phyloP scores from a whole-genome alignment of 2,797 vertebrate species.

The Sparus aurata region DNA sequence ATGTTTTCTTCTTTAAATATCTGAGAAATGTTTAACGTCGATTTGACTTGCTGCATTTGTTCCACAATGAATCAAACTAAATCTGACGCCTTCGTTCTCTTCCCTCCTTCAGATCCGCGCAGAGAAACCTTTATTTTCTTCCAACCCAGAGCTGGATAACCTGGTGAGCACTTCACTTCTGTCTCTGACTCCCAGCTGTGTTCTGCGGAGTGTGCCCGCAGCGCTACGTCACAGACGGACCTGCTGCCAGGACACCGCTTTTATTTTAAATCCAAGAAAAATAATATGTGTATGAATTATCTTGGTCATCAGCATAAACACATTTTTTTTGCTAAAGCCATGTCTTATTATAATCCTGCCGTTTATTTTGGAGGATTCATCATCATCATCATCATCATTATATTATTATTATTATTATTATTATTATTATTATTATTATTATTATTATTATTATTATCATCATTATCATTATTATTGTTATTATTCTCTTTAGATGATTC shows the following conservation, averaged over 20 bases:
- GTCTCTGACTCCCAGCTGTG: not conserved
- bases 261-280: not conserved
- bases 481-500: constrained; percentile 91
- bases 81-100: not conserved
- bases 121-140: constrained; percentile 97
- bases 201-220: not conserved
- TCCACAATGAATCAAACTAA: not conserved
- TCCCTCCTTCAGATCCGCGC: constrained; percentile 89
- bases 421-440: no score
- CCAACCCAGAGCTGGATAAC: constrained; percentile 96
- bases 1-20: no score
- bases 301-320: not conserved
- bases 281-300: not conserved
- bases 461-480: not conserved
- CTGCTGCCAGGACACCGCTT: not conserved
- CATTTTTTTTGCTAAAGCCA: not conserved
- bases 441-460: no score
- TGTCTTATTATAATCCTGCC: no score
- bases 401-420: no score
- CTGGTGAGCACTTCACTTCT: constrained; percentile 87
- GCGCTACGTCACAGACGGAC: not conserved
- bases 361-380: no score
- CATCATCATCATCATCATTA: no score
- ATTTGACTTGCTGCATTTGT: no score
- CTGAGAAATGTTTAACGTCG: no score